phyloP scores from a whole-genome alignment of 2,888 invertebrate species.

The Tetragonula carbonaria region DNA sequence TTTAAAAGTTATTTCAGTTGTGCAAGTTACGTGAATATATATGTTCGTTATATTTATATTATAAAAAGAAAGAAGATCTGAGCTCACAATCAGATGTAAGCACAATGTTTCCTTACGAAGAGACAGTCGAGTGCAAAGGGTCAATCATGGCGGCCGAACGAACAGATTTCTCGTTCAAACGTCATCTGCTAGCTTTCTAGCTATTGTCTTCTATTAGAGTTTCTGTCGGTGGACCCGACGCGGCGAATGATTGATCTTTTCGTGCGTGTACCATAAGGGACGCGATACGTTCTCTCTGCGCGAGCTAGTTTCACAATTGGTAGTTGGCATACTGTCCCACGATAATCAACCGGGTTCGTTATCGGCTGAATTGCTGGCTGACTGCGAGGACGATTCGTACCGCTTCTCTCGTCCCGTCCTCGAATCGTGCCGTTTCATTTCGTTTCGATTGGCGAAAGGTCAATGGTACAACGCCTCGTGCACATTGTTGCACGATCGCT shows the following conservation, averaged over 20 bases:
- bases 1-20: no score
- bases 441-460: constrained; percentile 61
- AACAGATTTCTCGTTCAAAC: constrained; percentile 31
- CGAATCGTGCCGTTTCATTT: constrained; percentile 51
- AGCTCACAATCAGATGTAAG: no score
- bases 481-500: constrained; percentile 37
- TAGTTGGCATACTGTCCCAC: constrained; percentile 69
- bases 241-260: constrained; percentile 51
- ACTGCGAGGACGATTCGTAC: constrained; percentile 50
- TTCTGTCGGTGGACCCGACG: constrained; percentile 14
- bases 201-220: constrained; percentile 52
- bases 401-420: constrained; percentile 31
- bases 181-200: constrained; percentile 22
- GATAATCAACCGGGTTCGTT: constrained; percentile 73
- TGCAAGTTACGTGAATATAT: no score
- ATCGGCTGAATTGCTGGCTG: constrained; percentile 73
- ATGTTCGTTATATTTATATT: no score
- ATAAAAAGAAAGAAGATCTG: no score
- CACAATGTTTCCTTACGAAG: no score
- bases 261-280: constrained; percentile 28
- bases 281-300: constrained; percentile 28
- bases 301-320: constrained; percentile 64
- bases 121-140: constrained; percentile 5
- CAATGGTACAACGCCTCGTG: constrained; percentile 53
- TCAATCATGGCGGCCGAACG: constrained; percentile 23